These are phyloP conservation scores for Psylliodes chrysocephalus DNA, from an alignment of 2,888 invertebrate genomes.

Conservation along the genomic window DNA sequence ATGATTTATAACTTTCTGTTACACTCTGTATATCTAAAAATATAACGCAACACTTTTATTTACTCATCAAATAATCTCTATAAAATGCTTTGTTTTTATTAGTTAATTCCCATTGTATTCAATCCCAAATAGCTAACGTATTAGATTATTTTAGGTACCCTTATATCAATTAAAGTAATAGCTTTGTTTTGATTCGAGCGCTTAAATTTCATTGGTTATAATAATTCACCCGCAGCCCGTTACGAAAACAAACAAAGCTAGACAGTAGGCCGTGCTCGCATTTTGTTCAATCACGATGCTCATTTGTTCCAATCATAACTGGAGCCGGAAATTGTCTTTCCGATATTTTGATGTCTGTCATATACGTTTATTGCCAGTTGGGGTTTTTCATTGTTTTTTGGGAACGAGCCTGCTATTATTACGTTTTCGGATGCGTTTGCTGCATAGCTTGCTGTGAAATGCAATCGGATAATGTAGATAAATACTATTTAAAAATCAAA, in stretches of 20 bases:
- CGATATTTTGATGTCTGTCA: slow-evolving; percentile 52
- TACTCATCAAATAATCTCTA: too few relatives aligned
- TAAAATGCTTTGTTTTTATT: too few relatives aligned
- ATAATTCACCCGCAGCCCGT: slow-evolving; percentile 59
- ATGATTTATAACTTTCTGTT: too few relatives aligned
- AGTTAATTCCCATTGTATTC: too few relatives aligned
- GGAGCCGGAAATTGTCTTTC: slow-evolving; percentile 60
- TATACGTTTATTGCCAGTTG: slow-evolving; percentile 51
- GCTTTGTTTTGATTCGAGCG: slow-evolving; percentile 55
- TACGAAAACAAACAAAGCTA: slow-evolving; percentile 55
- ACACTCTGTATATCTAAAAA: too few relatives aligned
- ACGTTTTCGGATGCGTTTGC: background rate
- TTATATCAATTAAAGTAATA: slow-evolving; percentile 51
- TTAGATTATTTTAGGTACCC: slow-evolving; percentile 43
- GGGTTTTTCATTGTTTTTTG: slow-evolving; percentile 28
- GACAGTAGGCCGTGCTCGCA: slow-evolving; percentile 43
- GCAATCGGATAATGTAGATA: background rate
- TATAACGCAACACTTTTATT: too few relatives aligned
- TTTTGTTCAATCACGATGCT: slow-evolving; percentile 55
- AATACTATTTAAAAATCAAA: background rate
- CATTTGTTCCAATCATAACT: slow-evolving; percentile 60
- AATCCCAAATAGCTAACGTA: background rate
- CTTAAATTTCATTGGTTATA: slow-evolving; percentile 59
- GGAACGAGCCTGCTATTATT: slow-evolving; percentile 5
- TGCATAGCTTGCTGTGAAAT: background rate